Evolutionary conservation across 1,140 invertebrate species (phyloP), one percentile per base, ranked within the genome.

Genomic region (Dendroctonus ponderosae): DNA sequence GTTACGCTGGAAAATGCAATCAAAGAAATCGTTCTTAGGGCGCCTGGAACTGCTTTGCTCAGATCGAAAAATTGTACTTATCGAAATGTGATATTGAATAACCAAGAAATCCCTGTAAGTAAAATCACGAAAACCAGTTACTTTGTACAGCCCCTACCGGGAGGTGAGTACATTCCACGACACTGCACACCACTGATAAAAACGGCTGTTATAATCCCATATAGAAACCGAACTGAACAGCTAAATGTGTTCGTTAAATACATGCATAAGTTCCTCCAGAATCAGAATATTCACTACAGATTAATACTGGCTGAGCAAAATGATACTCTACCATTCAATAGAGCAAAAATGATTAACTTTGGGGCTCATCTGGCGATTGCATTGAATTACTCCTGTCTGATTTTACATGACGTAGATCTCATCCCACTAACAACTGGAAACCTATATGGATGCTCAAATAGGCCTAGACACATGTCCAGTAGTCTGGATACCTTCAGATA

Each of bases 371-470:
- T 93, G 74, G 91, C 93, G 0, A 84, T 86, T 41, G 85, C 84
- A 62, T 79, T 82, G 51, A 85, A 87, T 52, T 94, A 88, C 79
- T 87, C 92, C 37, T 99, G 97, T 76, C 87, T 97, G 52, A 89
- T 98, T 56, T 91, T 99, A 73, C 96, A 98, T 80, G 96, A 99
- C 78, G 91, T 98, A 48, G 96, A 99, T 82, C 80, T 98, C 14
- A 83, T 98, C 62, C 96, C 96, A 8, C 84, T 97, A 70, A 92
- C 92, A 80, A 85, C 87, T 61, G 86, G 89, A 4, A 97, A 98
- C 80, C 85, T 97, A 52, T 99, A 98, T 81, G 91, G 89, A 11
- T 99, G 97, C 78, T 89, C 92, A 2, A 83, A 86, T 68, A 82
- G 85, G 68, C 96, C 96, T 0, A 83, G 94, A 44, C 96, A 98